phyloP scores from a whole-genome alignment of 2,113 vertebrate genomes.

The Lipotes vexillifer region DNA sequence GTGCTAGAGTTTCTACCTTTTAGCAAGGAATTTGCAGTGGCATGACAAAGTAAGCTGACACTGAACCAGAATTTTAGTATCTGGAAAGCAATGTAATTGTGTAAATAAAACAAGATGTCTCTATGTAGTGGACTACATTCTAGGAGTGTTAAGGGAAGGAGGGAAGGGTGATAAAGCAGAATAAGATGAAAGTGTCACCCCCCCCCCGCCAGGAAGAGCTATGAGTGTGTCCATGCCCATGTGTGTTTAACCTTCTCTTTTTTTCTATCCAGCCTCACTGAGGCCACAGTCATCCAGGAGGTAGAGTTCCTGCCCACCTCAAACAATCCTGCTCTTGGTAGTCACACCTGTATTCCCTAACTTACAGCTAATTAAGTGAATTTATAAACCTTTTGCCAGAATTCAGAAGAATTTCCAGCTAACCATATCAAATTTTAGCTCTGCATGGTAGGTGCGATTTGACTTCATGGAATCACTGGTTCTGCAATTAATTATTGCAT shows the following conservation, averaged over 20 bases:
- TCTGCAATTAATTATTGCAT: background rate
- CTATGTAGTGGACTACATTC: background rate
- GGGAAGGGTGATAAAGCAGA: background rate
- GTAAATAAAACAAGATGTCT: conserved; percentile 22
- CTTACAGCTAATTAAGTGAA: background rate
- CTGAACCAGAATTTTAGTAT: background rate
- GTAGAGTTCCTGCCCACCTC: background rate
- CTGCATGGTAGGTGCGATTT: background rate
- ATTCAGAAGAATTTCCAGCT: background rate
- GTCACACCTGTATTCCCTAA: background rate
- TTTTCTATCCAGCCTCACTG: background rate
- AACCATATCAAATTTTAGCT: background rate
- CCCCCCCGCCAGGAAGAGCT: background rate
- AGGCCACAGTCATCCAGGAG: background rate
- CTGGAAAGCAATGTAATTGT: background rate
- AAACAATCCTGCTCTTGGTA: background rate
- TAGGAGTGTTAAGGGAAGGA: background rate
- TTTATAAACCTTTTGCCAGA: background rate
- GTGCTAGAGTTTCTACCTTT: background rate
- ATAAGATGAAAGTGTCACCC: background rate
- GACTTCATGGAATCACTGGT: background rate
- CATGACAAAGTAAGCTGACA: background rate
- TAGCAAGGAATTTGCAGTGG: background rate
- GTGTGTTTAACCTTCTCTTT: background rate
- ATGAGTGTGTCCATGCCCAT: background rate